These are phyloP conservation scores for Macroramphosus scolopax DNA, from an alignment of 2,797 vertebrate genomes.

Conservation along the genomic window DNA sequence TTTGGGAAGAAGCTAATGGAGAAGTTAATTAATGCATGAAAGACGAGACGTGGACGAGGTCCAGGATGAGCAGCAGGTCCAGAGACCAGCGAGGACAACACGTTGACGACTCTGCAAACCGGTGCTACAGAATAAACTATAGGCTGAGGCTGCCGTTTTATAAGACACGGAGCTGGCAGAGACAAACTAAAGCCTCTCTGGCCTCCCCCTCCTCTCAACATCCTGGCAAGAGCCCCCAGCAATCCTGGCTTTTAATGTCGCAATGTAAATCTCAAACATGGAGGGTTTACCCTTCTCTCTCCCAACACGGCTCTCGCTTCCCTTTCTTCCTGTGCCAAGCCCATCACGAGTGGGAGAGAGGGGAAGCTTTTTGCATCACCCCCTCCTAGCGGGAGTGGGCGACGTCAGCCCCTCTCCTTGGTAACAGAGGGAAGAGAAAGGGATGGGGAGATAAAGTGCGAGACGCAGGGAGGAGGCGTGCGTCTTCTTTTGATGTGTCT, in stretches of 20 bases:
- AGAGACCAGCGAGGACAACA: no score
- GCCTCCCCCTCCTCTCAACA: slow-evolving; percentile 23
- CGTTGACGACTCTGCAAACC: no score
- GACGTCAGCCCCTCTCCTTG: slow-evolving; percentile 71
- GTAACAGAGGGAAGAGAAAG: slow-evolving; percentile 57
- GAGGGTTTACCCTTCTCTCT: slow-evolving; percentile 67
- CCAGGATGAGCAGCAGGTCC: no score
- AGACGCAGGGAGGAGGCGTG: slow-evolving; percentile 49
- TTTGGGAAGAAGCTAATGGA: no score
- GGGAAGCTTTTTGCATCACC: slow-evolving; percentile 71
- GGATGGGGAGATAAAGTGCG: slow-evolving; percentile 56
- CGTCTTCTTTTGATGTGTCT: slow-evolving; percentile 70
- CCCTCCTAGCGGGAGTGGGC: slow-evolving; percentile 70
- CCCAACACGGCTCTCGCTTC: slow-evolving; percentile 47
- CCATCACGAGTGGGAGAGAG: slow-evolving; percentile 65
- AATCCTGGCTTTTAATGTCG: slow-evolving; percentile 66
- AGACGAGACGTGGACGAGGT: no score
- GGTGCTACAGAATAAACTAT: no score
- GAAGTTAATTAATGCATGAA: no score
- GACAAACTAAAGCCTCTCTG: slow-evolving; percentile 23
- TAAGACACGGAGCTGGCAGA: slow-evolving; percentile 50
- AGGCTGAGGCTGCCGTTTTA: slow-evolving; percentile 45
- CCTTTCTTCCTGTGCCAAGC: slow-evolving; percentile 78
- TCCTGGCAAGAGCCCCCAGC: slow-evolving; percentile 52
- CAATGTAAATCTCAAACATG: slow-evolving; percentile 74